Percentiles rank a stretch among this genome's conserved stretches.
Conservation (phyloP, 2,888 invertebrate genomes). For the Ormyrus nitidulus region DNA sequence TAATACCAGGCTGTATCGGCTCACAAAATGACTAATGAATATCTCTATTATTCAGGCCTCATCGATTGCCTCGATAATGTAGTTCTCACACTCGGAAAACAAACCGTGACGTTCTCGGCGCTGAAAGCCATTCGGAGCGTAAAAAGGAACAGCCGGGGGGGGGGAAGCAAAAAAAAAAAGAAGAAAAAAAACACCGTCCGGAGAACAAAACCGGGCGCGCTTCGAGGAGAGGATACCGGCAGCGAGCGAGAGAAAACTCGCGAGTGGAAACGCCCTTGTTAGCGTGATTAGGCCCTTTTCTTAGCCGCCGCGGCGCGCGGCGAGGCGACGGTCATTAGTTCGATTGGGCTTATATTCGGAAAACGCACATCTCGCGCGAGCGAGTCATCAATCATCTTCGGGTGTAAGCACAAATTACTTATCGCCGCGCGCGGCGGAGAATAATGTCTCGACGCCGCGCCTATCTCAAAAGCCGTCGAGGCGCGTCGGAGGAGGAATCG, state of each 20-base stretch:
- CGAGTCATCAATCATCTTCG: conserved; percentile 71
- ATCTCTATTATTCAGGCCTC: not conserved
- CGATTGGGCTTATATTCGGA: conserved; percentile 33
- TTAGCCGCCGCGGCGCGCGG: not conserved
- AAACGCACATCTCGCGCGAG: conserved; percentile 54
- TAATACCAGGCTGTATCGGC: too few relatives aligned
- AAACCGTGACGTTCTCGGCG: conserved; percentile 1
- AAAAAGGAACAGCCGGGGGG: not conserved
- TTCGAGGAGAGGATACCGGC: too few relatives aligned
- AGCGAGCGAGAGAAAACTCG: conserved; percentile 38
- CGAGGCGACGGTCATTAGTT: conserved; percentile 47
- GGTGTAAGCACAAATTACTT: conserved; percentile 64
- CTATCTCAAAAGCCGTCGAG: conserved; percentile 8
- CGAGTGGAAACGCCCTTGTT: conserved; percentile 58
- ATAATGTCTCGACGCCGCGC: conserved; percentile 19
- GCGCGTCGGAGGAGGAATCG: conserved; percentile 27
- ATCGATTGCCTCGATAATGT: not conserved
- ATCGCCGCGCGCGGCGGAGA: conserved; percentile 60
- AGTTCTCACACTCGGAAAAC: conserved; percentile 24
- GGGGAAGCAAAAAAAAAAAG: not conserved
- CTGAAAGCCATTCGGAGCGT: not conserved
- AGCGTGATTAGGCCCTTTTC: conserved; percentile 54
- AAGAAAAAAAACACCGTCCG: not conserved
- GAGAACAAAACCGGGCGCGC: not conserved
- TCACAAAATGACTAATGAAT: conserved; percentile 17